Percentiles rank a stretch among this genome's conserved stretches.
phyloP scores from a whole-genome alignment of 2,888 invertebrate genomes.

The Hyppa rectilinea region DNA sequence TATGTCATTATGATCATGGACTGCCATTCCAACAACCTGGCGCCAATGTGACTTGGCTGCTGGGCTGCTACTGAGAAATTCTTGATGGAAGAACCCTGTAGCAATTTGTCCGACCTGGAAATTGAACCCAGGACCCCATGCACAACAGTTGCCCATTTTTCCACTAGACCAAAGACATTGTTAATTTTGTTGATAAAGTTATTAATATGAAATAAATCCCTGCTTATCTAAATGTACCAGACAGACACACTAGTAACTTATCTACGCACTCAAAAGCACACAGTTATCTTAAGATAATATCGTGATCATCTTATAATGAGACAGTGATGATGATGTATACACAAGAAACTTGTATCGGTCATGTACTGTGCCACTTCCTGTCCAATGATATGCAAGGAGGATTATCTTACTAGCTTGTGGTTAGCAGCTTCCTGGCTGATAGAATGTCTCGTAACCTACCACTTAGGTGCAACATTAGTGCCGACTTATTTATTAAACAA shows the following conservation, averaged over 20 bases:
- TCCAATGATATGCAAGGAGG: not conserved
- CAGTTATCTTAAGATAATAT: constrained; percentile 7
- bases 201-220: not conserved
- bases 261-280: not conserved
- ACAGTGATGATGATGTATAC: constrained; percentile 26
- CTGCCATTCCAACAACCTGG: no score
- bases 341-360: not conserved
- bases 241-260: not conserved
- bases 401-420: constrained; percentile 21
- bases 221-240: constrained; percentile 13
- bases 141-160: not conserved
- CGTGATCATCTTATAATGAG: constrained; percentile 20
- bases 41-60: no score
- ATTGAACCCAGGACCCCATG: no score
- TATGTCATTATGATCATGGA: no score
- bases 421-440: not conserved
- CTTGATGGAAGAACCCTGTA: not conserved
- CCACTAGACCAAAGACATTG: no score
- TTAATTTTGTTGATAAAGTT: constrained; percentile 11
- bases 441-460: constrained; percentile 3
- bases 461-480: not conserved
- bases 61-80: not conserved
- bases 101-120: not conserved
- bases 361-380: constrained; percentile 16
- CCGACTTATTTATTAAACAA: no score